Evolutionary conservation across 2,113 vertebrate species (phyloP).

Genomic region (Pelmatolapia mariae): DNA sequence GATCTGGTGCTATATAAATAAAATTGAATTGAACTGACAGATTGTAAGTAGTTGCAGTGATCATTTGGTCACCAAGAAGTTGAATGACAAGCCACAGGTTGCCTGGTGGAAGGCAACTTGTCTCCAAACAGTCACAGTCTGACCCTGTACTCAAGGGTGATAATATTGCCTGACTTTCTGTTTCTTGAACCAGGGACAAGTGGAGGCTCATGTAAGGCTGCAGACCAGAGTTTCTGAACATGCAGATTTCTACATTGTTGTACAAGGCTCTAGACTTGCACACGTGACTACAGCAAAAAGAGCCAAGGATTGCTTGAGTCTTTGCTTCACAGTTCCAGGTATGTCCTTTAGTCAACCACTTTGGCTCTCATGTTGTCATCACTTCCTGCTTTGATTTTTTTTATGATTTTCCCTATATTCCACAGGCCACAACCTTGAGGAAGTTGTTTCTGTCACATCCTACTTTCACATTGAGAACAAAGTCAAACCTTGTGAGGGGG

Average conservation of each 20-base stretch:
- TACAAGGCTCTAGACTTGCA: slow-evolving; percentile 75
- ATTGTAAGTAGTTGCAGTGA: background rate
- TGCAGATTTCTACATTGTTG: slow-evolving; percentile 79
- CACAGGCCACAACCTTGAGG: slow-evolving; percentile 75
- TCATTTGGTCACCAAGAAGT: background rate
- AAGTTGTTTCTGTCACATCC: slow-evolving; percentile 73
- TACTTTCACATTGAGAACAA: slow-evolving; percentile 64
- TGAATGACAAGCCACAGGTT: background rate
- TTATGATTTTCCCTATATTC: background rate
- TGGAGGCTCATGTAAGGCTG: slow-evolving; percentile 65
- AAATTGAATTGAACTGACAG: background rate
- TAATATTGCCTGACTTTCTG: background rate
- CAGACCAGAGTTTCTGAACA: slow-evolving; percentile 64
- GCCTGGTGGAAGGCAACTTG: background rate
- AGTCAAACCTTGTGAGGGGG: slow-evolving; percentile 59
- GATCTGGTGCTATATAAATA: background rate
- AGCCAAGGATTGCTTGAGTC: slow-evolving; percentile 42
- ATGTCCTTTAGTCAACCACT: background rate
- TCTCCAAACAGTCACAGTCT: background rate
- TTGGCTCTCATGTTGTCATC: background rate
- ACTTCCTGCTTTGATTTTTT: background rate
- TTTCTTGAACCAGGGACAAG: slow-evolving; percentile 72
- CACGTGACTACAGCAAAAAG: slow-evolving; percentile 72
- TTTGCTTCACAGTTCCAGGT: slow-evolving; percentile 79
- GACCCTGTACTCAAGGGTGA: background rate